Evolutionary conservation across 1,140 invertebrate species (phyloP).

Genomic region (Tetranychus urticae): DNA sequence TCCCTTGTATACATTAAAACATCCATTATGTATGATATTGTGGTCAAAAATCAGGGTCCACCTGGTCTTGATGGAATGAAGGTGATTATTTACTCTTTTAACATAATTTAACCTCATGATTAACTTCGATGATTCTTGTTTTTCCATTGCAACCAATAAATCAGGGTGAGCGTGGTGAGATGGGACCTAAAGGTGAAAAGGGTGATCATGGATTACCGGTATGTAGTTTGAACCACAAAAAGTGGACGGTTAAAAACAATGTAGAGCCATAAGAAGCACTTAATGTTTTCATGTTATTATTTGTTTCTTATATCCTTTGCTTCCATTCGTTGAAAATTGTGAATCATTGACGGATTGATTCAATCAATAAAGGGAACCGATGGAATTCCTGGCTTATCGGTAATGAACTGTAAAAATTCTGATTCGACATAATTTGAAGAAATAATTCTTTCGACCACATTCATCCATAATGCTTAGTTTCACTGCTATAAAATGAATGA

Average conservation of each 20-base stretch:
- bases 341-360: too few relatives aligned
- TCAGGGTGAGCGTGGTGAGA: slow-evolving; percentile 11
- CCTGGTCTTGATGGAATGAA: slow-evolving; percentile 12
- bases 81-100: background rate
- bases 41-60: slow-evolving; percentile 4
- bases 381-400: slow-evolving; percentile 12
- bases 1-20: too few relatives aligned
- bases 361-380: slow-evolving; percentile 7
- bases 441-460: background rate
- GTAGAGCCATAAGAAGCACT: background rate
- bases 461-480: too few relatives aligned
- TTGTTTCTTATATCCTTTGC: background rate
- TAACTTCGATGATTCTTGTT: background rate
- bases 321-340: background rate
- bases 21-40: background rate
- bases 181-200: slow-evolving; percentile 9
- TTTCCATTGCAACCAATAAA: background rate
- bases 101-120: too few relatives aligned
- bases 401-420: slow-evolving; percentile 7
- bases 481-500: too few relatives aligned
- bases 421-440: background rate
- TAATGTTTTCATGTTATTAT: background rate
- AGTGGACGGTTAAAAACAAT: too few relatives aligned
- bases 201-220: slow-evolving; percentile 11
- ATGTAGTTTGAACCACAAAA: background rate